Conservation (phyloP, 2,888 invertebrate species). For the Eristalis tenax region DNA sequence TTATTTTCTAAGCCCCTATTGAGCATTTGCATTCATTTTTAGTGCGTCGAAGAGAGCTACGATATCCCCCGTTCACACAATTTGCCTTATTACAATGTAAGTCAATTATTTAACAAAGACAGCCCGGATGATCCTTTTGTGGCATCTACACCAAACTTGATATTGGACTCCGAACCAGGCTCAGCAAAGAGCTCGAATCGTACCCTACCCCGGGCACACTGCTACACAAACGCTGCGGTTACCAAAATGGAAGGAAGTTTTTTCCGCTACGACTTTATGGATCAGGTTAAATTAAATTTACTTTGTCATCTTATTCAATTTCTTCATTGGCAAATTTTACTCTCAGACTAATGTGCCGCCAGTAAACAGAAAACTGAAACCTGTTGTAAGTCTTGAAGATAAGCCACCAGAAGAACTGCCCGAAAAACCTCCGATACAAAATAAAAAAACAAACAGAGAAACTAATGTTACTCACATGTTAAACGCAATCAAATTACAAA, state of each 20-base stretch:
- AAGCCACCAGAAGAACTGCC: conserved; percentile 78
- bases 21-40: conserved; percentile 16
- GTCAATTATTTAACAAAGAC: conserved; percentile 77
- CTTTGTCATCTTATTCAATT: not conserved
- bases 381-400: conserved; percentile 81
- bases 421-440: conserved; percentile 77
- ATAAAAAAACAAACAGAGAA: conserved; percentile 73
- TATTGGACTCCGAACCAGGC: conserved; percentile 74
- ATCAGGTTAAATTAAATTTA: conserved; percentile 74
- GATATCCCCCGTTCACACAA: conserved; percentile 88
- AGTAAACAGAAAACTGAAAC: conserved; percentile 91
- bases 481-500: conserved; percentile 44
- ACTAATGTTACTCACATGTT: conserved; percentile 52
- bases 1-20: not conserved
- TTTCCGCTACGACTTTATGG: conserved; percentile 82
- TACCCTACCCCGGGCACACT: conserved; percentile 80
- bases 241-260: conserved; percentile 81
- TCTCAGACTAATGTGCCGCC: conserved; percentile 83
- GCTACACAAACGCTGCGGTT: conserved; percentile 83
- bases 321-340: not conserved
- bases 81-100: conserved; percentile 80
- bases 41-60: conserved; percentile 83
- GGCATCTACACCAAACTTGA: conserved; percentile 80
- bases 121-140: conserved; percentile 79
- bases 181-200: conserved; percentile 72